Base-by-base conservation (phyloP, 2,113 vertebrate species). In the Cololabis saira region DNA sequence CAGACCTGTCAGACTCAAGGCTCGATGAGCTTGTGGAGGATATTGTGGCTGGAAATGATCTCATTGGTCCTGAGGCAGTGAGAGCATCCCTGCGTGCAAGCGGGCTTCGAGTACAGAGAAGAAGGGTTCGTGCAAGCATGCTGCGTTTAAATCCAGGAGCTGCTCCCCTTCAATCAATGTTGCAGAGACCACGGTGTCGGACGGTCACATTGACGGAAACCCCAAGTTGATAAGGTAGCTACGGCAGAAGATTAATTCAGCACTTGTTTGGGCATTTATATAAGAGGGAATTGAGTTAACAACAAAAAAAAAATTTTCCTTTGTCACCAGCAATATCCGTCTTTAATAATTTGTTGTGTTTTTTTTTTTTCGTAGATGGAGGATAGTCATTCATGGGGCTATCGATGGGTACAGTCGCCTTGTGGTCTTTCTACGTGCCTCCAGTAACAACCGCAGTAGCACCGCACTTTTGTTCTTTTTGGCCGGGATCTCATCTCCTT, bases 141-240 rank as follows among this genome's bases (percentile, higher is more conserved):
- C n/a, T n/a, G n/a, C n/a, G n/a, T n/a, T n/a, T 55, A 55, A 55
- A 55, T 40, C 53, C 33, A 9, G 33, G 53, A 18, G 30, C 53
- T 12, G 33, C n/a, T 13, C n/a, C 17, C 10, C 12, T 55, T 18
- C 10, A 33, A 40, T n/a, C 53, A 18, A 6, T 19, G 16, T 14
- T 12, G 3, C 17, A 6, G 9, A n/a, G 53, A 40, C 33, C 53
- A 1, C 1, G 22, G 11, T 2, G n/a, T 18, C 16, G 17, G 2
- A 18, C n/a, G 37, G 30, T 16, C 30, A 40, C 11, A 12, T 55
- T 37, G 27, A 40, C 18, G n/a, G 30, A 19, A 55, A 55, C n/a
- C 53, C 37, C 30, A 55, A 55, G 17, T 16, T 55, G 53, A 40
- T 55, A 40, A 55, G 53, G 53, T 55, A 55, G 40, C 0, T 2